Percentiles rank a stretch among this genome's conserved stretches.
Conservation (phyloP, 2,113 vertebrate species). For the Nycticryphes semicollaris region DNA sequence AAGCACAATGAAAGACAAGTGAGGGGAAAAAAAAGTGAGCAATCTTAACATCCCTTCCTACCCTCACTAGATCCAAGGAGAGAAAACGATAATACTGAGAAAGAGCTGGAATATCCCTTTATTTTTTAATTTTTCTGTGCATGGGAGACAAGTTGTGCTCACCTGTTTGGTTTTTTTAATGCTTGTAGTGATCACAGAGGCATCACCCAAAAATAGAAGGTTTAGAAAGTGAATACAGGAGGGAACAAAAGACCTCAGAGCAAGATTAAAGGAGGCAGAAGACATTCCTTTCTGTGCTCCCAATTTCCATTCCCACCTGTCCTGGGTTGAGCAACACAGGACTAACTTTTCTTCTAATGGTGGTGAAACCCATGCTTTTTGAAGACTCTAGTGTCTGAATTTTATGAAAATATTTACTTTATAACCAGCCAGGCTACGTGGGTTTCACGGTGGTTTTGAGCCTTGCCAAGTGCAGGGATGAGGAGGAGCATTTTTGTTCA, state of each 20-base stretch:
- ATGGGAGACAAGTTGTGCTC: neutral
- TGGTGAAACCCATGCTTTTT: no score
- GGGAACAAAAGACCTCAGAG: neutral
- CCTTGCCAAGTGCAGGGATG: no score
- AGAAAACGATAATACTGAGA: neutral
- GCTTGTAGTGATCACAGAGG: neutral
- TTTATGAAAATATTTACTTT: no score
- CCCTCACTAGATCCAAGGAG: neutral
- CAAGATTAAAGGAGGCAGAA: neutral
- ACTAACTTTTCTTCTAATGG: no score
- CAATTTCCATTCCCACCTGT: neutral
- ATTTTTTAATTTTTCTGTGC: neutral
- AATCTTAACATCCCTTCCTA: neutral
- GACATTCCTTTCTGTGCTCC: neutral
- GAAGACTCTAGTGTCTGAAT: no score
- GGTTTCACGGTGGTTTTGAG: no score
- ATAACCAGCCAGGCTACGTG: no score
- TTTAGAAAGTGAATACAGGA: neutral
- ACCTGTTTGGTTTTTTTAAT: neutral
- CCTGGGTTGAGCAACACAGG: no score
- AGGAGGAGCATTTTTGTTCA: no score
- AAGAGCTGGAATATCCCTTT: neutral
- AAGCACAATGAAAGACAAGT: neutral
- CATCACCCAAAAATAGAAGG: neutral
- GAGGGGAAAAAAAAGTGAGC: neutral